These are phyloP conservation scores for Sphaerodactylus townsendi DNA, from an alignment of 2,113 vertebrate genomes.

Conservation along the genomic window DNA sequence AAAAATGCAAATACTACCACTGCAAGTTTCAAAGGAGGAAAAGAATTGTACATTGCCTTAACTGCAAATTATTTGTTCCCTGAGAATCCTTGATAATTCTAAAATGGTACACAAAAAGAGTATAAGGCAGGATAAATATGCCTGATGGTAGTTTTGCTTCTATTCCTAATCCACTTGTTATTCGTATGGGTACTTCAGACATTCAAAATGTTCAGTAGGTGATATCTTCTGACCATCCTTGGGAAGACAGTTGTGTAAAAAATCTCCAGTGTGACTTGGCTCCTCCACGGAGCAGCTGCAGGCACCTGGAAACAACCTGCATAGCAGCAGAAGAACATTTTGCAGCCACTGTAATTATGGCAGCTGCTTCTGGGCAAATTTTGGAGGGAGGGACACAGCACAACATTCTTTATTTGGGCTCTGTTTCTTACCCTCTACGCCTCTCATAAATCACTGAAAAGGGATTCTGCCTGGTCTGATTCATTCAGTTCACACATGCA, in stretches of 20 bases:
- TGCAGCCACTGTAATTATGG: not conserved
- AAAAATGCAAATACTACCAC: not conserved
- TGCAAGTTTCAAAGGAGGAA: fast-evolving
- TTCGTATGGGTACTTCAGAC: not conserved
- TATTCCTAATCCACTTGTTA: not conserved
- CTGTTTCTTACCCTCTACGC: not conserved
- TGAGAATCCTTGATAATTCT: not conserved
- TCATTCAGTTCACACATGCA: not conserved
- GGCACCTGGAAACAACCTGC: not conserved
- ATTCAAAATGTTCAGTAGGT: not conserved
- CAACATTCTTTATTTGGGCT: not conserved
- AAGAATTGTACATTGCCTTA: not conserved
- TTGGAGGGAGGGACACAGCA: not conserved
- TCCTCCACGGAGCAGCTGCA: not conserved
- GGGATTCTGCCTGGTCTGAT: not conserved
- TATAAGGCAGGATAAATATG: not conserved
- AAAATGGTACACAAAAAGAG: not conserved
- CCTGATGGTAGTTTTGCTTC: not conserved
- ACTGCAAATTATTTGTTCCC: not conserved
- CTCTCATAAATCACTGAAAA: not conserved
- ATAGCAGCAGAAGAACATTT: not conserved
- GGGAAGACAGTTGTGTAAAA: not conserved
- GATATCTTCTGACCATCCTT: not conserved
- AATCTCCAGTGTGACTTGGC: not conserved
- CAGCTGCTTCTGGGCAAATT: not conserved